Evolutionary conservation across 1,140 invertebrate genomes (phyloP).

Genomic region (Aphaenogaster rudis): DNA sequence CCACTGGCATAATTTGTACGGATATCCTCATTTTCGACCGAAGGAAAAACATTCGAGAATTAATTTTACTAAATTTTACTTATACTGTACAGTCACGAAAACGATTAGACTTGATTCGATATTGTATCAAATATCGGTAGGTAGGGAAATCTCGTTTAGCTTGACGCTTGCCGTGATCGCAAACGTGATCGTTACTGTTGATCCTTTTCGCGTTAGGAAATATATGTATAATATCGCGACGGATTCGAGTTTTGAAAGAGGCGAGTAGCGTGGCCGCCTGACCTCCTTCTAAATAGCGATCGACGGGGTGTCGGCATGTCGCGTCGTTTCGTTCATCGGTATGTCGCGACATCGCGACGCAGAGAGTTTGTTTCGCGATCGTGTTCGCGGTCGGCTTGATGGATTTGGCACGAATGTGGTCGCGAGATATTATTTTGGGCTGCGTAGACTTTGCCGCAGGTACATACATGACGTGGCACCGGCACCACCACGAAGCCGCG

Average conservation of each 20-base stretch:
- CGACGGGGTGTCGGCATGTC: constrained; percentile 1
- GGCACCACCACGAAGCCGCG: constrained; percentile 1
- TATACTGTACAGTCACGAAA: not conserved
- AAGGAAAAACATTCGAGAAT: not conserved
- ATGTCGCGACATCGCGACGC: constrained; percentile 55
- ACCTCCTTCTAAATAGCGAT: not conserved
- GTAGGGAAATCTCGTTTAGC: not conserved
- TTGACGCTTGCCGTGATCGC: not conserved
- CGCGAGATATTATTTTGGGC: constrained; percentile 72
- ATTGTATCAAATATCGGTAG: not conserved
- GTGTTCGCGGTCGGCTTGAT: constrained; percentile 44
- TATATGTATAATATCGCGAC: not conserved
- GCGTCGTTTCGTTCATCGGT: constrained; percentile 48
- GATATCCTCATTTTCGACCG: not conserved
- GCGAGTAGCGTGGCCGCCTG: not conserved
- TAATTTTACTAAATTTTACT: not conserved
- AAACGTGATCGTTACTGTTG: no score
- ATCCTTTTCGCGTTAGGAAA: not conserved
- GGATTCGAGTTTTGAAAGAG: not conserved
- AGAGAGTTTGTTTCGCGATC: constrained; percentile 50
- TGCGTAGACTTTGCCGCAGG: constrained; percentile 15
- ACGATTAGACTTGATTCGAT: not conserved
- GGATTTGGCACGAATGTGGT: constrained; percentile 68
- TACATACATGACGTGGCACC: not conserved
- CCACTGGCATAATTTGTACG: not conserved